Conservation (phyloP, 2,888 invertebrate genomes). For the Archips xylosteana region DNA sequence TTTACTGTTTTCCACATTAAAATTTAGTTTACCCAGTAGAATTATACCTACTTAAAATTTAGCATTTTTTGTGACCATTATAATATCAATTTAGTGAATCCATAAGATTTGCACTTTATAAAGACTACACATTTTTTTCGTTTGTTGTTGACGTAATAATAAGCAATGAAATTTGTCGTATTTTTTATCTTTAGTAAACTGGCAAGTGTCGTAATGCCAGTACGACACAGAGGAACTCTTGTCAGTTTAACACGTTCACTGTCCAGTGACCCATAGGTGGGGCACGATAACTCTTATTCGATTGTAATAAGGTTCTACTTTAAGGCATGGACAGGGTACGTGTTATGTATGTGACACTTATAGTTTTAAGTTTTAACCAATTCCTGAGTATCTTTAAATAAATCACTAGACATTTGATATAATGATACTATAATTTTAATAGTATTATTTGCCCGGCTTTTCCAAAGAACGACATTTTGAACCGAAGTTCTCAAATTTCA, state of each 20-base stretch:
- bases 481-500: background rate
- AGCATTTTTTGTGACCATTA: slow-evolving; percentile 5
- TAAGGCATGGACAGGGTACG: no score
- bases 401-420: background rate
- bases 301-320: no score
- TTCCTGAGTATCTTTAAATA: background rate
- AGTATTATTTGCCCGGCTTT: background rate
- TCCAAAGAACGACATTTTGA: background rate
- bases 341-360: background rate
- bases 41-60: slow-evolving; percentile 2
- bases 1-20: background rate
- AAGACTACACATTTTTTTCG: background rate
- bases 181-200: background rate
- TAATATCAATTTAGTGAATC: background rate
- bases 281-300: no score
- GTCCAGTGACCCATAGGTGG: no score
- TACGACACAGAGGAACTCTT: no score
- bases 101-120: background rate
- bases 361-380: background rate
- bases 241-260: no score
- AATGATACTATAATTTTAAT: background rate
- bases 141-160: background rate
- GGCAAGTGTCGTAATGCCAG: background rate
- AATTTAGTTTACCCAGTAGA: background rate
- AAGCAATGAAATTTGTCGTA: background rate